These are phyloP conservation scores for Neodiprion fabricii DNA, from an alignment of 1,140 invertebrate species.

Conservation along the genomic window DNA sequence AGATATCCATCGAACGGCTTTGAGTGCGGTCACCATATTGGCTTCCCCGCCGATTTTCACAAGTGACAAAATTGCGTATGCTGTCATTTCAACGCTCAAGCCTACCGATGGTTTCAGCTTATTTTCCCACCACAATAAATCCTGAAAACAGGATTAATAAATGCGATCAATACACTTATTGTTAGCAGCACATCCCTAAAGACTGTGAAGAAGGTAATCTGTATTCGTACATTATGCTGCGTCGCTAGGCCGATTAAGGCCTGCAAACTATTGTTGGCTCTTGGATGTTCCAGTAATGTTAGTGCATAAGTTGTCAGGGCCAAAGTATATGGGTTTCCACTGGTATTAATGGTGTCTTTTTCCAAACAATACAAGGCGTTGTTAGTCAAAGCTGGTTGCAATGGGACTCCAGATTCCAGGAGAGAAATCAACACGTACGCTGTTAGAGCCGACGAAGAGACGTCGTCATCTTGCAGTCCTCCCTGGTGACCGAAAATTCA, in stretches of 20 bases:
- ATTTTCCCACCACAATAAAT: constrained; percentile 59
- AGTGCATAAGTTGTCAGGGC: constrained; percentile 68
- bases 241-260: constrained; percentile 45
- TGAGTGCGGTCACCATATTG: constrained; percentile 64
- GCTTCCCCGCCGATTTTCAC: constrained; percentile 66
- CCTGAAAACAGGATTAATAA: constrained; percentile 33
- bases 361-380: constrained; percentile 68
- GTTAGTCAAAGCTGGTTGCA: constrained; percentile 55
- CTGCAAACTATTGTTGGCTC: constrained; percentile 46
- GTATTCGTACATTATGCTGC: constrained; percentile 39
- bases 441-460: constrained; percentile 66
- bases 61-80: constrained; percentile 74
- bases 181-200: neutral
- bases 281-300: constrained; percentile 61
- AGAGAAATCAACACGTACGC: constrained; percentile 73
- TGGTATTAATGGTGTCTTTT: constrained; percentile 36
- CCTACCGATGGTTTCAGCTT: constrained; percentile 50
- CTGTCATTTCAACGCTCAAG: constrained; percentile 75
- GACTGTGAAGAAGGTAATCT: neutral
- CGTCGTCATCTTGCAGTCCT: constrained; percentile 69
- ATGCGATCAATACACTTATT: constrained; percentile 4
- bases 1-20: constrained; percentile 74
- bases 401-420: constrained; percentile 63
- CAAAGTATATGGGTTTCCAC: constrained; percentile 61
- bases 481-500: constrained; percentile 56